Percentiles rank a stretch among this genome's conserved stretches.
phyloP scores from a whole-genome alignment of 2,113 vertebrate genomes.

The Microtus ochrogaster region DNA sequence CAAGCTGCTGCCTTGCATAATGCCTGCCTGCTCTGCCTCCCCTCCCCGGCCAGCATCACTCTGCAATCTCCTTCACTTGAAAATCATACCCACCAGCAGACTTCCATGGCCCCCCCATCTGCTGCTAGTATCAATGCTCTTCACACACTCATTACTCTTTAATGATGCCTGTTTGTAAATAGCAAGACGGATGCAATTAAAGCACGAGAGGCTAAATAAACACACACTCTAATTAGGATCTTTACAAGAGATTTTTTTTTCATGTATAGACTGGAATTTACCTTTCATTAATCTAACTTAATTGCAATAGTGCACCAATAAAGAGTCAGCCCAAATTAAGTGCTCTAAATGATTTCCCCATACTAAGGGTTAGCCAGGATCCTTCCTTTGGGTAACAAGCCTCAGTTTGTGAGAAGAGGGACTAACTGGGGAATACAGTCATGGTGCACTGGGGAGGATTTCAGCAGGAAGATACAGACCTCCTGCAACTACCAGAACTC shows the following conservation, averaged over 20 bases:
- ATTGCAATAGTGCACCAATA: slow-evolving; percentile 86
- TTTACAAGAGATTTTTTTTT: slow-evolving; percentile 83
- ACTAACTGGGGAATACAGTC: background rate
- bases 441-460: background rate
- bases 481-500: background rate
- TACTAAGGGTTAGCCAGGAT: slow-evolving; percentile 61
- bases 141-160: slow-evolving; percentile 85
- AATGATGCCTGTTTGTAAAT: slow-evolving; percentile 91
- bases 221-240: slow-evolving; percentile 88
- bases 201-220: slow-evolving; percentile 89
- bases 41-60: background rate
- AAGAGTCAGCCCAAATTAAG: slow-evolving; percentile 86
- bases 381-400: background rate
- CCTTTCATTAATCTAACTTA: slow-evolving; percentile 91
- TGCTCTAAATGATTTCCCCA: slow-evolving; percentile 74
- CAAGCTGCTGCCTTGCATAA: background rate
- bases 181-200: slow-evolving; percentile 91
- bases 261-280: slow-evolving; percentile 87
- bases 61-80: background rate
- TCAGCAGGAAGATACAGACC: background rate
- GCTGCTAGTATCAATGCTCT: slow-evolving; percentile 65
- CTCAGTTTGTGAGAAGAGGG: background rate
- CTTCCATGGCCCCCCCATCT: background rate
- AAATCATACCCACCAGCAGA: background rate
- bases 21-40: background rate